Evolutionary conservation across 2,888 invertebrate genomes (phyloP).

Genomic region (Drosophila demipolita): DNA sequence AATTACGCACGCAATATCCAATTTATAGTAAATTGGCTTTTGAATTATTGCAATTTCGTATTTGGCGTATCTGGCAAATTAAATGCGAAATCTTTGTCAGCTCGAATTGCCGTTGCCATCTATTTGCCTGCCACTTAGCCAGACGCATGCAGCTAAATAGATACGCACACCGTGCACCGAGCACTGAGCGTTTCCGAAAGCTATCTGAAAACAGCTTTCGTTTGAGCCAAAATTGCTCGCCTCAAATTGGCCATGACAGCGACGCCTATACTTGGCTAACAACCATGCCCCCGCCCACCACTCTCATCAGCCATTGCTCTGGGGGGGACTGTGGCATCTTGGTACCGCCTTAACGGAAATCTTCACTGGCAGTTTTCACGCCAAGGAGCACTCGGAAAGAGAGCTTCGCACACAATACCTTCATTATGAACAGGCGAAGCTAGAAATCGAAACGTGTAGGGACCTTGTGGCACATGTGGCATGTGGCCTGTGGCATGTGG

Average conservation of each 20-base stretch:
- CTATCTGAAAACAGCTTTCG: conserved; percentile 51
- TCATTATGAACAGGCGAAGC: conserved; percentile 60
- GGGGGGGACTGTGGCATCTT: conserved; percentile 29
- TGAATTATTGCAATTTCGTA: conserved; percentile 9
- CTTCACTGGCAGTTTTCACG: conserved; percentile 68
- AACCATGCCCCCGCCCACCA: not conserved
- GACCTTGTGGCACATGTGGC: conserved; percentile 46
- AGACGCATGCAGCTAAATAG: conserved; percentile 44
- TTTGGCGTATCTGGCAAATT: conserved; percentile 2
- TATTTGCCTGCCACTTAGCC: conserved; percentile 34
- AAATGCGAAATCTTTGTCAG: conserved; percentile 36
- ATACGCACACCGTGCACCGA: conserved; percentile 15
- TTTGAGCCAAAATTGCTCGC: conserved; percentile 54
- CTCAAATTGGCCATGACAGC: conserved; percentile 59
- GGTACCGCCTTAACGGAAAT: conserved; percentile 59
- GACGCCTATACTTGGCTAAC: conserved; percentile 19
- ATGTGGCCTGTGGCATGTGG: conserved; percentile 30
- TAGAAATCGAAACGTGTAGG: conserved; percentile 55
- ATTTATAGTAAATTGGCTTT: conserved; percentile 14
- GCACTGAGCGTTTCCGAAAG: conserved; percentile 41
- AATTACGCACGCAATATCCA: conserved; percentile 5
- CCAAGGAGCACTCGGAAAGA: conserved; percentile 42
- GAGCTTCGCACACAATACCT: conserved; percentile 57
- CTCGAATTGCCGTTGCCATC: conserved; percentile 29
- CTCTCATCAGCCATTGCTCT: not conserved